These are phyloP conservation scores for Chelonia mydas DNA, from an alignment of 2,797 vertebrate species.

Conservation along the genomic window DNA sequence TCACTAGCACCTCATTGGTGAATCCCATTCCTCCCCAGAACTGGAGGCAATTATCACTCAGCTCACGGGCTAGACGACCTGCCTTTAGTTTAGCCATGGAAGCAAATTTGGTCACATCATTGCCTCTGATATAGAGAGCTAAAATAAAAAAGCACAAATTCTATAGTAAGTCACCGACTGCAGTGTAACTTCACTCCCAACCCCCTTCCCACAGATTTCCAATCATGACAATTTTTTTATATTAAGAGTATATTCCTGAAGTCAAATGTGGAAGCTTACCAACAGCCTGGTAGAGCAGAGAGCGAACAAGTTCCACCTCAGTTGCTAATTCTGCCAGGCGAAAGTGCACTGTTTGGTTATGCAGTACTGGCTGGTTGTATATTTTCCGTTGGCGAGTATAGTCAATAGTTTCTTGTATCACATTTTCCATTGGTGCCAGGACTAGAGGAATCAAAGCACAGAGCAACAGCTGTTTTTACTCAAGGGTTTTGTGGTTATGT, in stretches of 20 bases:
- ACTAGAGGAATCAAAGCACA: slow-evolving; percentile 71
- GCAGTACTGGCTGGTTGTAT: slow-evolving; percentile 84
- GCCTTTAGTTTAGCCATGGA: slow-evolving; percentile 93
- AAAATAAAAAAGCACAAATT: not conserved
- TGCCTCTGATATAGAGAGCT: slow-evolving; percentile 89
- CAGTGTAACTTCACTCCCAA: not conserved
- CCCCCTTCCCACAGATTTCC: not conserved
- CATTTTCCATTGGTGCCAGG: slow-evolving; percentile 82
- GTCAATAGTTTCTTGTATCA: slow-evolving; percentile 86
- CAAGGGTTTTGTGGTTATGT: not conserved
- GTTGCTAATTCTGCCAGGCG: slow-evolving; percentile 89
- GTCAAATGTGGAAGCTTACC: slow-evolving; percentile 76
- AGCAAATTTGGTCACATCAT: slow-evolving; percentile 89
- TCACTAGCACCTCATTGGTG: slow-evolving; percentile 89
- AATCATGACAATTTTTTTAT: not conserved
- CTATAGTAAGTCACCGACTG: not conserved
- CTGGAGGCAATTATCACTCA: slow-evolving; percentile 90
- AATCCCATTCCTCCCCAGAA: slow-evolving; percentile 95
- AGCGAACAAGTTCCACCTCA: slow-evolving; percentile 89
- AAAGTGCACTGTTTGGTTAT: slow-evolving; percentile 89
- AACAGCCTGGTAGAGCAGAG: slow-evolving; percentile 83
- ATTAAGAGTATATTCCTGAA: accelerated
- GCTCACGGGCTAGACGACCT: slow-evolving; percentile 84
- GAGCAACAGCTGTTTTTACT: not conserved
- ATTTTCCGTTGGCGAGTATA: slow-evolving; percentile 87